These are phyloP conservation scores for Ormyrus rosae DNA, from an alignment of 2,888 invertebrate species.

Conservation along the genomic window DNA sequence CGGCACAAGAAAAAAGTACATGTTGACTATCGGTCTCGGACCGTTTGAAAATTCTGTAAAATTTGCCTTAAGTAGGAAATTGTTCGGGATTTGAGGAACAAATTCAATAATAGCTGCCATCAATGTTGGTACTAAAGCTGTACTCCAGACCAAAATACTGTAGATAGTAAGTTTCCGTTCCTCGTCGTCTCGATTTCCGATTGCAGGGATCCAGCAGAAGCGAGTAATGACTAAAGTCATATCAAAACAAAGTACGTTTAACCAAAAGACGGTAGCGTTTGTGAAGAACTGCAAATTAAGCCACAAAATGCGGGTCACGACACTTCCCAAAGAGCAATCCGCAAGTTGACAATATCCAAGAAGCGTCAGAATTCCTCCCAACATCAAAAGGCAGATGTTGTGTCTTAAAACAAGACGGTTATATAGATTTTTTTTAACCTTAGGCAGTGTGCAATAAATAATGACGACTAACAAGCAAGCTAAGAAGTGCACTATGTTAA, in stretches of 20 bases:
- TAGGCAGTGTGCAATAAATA: constrained; percentile 63
- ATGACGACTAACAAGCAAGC: constrained; percentile 64
- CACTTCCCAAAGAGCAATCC: constrained; percentile 56
- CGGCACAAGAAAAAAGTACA: constrained; percentile 66
- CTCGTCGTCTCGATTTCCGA: constrained; percentile 53
- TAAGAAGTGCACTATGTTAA: constrained; percentile 65
- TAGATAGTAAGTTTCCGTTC: constrained; percentile 62
- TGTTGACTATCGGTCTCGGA: constrained; percentile 61
- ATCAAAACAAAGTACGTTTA: constrained; percentile 67
- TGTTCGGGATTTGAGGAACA: constrained; percentile 56
- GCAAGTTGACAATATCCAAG: constrained; percentile 61
- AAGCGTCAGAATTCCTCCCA: constrained; percentile 61
- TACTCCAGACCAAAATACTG: constrained; percentile 60
- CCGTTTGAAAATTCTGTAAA: constrained; percentile 60
- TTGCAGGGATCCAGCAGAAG: constrained; percentile 63
- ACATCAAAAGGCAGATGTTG: constrained; percentile 63
- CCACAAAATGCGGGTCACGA: constrained; percentile 60
- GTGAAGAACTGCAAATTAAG: constrained; percentile 65
- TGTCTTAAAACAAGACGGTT: constrained; percentile 65
- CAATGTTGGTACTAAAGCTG: constrained; percentile 60
- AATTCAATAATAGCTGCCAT: constrained; percentile 63
- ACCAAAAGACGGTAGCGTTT: constrained; percentile 66
- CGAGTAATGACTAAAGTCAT: constrained; percentile 66
- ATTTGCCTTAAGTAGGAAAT: constrained; percentile 60
- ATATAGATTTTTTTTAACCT: constrained; percentile 63